These are phyloP conservation scores for Montipora cactus DNA, from an alignment of 64 coral and sea anemone species.

Conservation along the genomic window DNA sequence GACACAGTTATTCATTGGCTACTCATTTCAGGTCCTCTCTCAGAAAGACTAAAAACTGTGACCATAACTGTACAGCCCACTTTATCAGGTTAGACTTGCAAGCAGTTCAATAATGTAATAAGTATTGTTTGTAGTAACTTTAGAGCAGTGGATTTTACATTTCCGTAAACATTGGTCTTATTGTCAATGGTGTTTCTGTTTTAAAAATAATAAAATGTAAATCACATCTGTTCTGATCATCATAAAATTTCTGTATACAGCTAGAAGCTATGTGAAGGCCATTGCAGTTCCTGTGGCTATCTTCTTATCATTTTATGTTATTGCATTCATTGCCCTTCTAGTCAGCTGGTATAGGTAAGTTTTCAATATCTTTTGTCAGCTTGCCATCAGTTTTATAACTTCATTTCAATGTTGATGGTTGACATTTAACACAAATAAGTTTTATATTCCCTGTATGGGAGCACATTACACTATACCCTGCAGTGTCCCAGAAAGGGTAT, in stretches of 20 bases:
- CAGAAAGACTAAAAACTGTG: slow-evolving; percentile 13
- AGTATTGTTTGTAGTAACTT: too few species aligned
- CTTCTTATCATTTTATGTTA: slow-evolving; percentile 82
- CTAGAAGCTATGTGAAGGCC: slow-evolving; percentile 61
- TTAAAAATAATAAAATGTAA: not conserved
- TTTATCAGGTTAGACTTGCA: slow-evolving; percentile 30
- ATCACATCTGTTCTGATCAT: too few species aligned
- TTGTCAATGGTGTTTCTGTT: not conserved
- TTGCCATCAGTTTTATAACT: too few species aligned
- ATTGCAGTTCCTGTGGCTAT: slow-evolving; percentile 75
- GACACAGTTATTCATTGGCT: not conserved
- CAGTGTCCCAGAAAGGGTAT: too few species aligned
- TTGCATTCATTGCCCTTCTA: slow-evolving; percentile 74
- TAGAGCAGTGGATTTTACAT: too few species aligned
- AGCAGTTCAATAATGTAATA: not conserved
- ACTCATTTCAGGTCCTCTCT: not conserved
- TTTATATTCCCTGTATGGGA: too few species aligned
- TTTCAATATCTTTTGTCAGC: not conserved
- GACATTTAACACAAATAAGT: too few species aligned
- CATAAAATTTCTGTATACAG: slow-evolving; percentile 9
- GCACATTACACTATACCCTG: too few species aligned
- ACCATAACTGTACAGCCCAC: slow-evolving; percentile 47
- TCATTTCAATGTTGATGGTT: too few species aligned
- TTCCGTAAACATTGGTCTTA: too few species aligned
- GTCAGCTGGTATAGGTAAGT: slow-evolving; percentile 87